Evolutionary conservation across 2,113 vertebrate species (phyloP), one percentile per base, ranked within the genome.

Genomic region (Carassius gibelio): DNA sequence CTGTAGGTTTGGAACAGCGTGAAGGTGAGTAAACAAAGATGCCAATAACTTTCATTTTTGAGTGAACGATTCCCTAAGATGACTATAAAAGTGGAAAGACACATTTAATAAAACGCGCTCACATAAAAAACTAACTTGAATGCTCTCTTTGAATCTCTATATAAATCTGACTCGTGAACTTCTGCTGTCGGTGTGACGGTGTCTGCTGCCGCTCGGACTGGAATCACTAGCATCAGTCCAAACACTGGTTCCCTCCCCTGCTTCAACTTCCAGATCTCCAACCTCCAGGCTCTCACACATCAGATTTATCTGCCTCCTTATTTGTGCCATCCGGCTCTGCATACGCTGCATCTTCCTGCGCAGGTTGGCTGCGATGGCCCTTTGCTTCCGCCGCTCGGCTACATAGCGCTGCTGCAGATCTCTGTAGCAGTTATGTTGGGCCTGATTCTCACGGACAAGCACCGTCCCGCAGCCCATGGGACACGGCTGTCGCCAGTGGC

Each of bases 371-470:
- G 86, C 87, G 1, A 87, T 83, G 38, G 78, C 78, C 34, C 82
- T 74, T 38, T 90, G 89, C 1, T 14, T 75, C 68, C 83, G 79
- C 48, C 75, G 84, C 83, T 87, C 85, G 36, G 84, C 45, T 72
- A 89, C 84, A 23, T 86, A 92, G 75, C 85, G 88, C 4, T 91
- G 87, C 0, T 81, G 90, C 34, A 95, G 90, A 50, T 93, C 87
- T 0, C 36, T 81, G 83, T 93, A 93, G 89, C 94, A 94, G 88
- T 94, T 93, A 88, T 94, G 94, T 21, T 7, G 66, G 0, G 62
- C 84, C 0, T 76, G 87, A n/a, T 91, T 91, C 0, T 42, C 48
- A 0, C 88, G 90, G n/a, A 81, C 78, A 26, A 94, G 91, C 26
- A 83, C 77, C 0, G 91, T 87, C 5, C 93, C 93, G 0, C 93